These are phyloP conservation scores for Stictonetta naevosa DNA, from an alignment of 2,113 vertebrate species.

Conservation along the genomic window DNA sequence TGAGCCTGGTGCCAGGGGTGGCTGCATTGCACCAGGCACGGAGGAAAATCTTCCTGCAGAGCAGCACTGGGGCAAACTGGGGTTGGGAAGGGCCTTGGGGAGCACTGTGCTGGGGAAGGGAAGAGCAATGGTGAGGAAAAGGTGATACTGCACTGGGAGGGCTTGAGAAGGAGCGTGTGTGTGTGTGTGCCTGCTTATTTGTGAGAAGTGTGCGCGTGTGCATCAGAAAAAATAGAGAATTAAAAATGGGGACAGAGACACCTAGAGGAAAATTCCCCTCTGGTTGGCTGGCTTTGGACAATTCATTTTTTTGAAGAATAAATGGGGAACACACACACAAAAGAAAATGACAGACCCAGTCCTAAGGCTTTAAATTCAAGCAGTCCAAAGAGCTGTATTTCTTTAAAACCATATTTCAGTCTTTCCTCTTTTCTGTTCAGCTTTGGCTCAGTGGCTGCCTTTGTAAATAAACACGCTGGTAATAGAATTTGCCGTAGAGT, in stretches of 20 bases:
- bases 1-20: fast-evolving
- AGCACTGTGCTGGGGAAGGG: background rate
- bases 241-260: slow-evolving; percentile 28
- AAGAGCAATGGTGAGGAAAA: background rate
- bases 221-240: background rate
- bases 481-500: slow-evolving; percentile 5
- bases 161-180: background rate
- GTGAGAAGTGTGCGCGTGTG: no score
- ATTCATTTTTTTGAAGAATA: background rate
- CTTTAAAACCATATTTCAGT: slow-evolving; percentile 10
- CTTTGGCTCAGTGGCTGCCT: slow-evolving; percentile 9
- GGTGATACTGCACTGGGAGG: background rate
- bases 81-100: background rate
- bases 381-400: slow-evolving; percentile 3
- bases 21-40: fast-evolving
- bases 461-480: slow-evolving; percentile 34
- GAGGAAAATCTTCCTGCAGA: background rate
- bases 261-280: slow-evolving; percentile 21
- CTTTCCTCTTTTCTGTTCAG: background rate
- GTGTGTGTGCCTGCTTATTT: no score
- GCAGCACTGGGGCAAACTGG: no score
- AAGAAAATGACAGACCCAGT: background rate
- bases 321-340: background rate
- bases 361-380: slow-evolving; percentile 48
- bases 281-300: background rate